Conservation (phyloP, 2,888 invertebrate species). For the Podabrus alpinus region DNA sequence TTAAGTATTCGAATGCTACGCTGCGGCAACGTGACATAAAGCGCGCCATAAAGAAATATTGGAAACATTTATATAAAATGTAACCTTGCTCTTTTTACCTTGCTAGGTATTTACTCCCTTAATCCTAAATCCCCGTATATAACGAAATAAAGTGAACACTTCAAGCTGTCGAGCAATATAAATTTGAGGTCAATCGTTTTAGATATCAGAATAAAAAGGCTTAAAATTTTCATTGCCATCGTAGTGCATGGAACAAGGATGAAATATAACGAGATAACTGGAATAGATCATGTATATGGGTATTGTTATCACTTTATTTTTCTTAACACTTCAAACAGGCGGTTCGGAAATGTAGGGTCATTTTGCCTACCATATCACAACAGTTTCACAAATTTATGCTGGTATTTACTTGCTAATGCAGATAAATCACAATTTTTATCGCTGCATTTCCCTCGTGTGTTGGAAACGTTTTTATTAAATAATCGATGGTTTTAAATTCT, state of each 20-base stretch:
- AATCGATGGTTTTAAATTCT: background rate
- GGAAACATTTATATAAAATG: background rate
- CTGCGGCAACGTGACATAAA: background rate
- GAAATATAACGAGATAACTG: background rate
- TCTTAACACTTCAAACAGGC: background rate
- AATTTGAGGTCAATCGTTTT: background rate
- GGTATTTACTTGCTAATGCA: background rate
- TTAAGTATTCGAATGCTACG: background rate
- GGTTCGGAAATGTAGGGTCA: background rate
- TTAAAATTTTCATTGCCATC: background rate
- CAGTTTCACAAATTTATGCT: background rate
- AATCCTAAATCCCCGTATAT: background rate
- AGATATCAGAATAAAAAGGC: background rate
- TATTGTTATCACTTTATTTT: background rate
- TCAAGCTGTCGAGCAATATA: background rate
- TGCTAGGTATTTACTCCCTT: background rate
- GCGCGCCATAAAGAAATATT: background rate
- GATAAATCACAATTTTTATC: background rate
- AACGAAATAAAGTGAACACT: background rate
- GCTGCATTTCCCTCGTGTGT: background rate
- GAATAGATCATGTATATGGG: background rate
- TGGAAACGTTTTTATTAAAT: background rate
- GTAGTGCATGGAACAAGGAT: too few relatives aligned
- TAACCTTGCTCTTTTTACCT: background rate
- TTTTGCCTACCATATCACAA: background rate